phyloP scores from a whole-genome alignment of 2,888 invertebrate genomes.

The Malachius bipustulatus region DNA sequence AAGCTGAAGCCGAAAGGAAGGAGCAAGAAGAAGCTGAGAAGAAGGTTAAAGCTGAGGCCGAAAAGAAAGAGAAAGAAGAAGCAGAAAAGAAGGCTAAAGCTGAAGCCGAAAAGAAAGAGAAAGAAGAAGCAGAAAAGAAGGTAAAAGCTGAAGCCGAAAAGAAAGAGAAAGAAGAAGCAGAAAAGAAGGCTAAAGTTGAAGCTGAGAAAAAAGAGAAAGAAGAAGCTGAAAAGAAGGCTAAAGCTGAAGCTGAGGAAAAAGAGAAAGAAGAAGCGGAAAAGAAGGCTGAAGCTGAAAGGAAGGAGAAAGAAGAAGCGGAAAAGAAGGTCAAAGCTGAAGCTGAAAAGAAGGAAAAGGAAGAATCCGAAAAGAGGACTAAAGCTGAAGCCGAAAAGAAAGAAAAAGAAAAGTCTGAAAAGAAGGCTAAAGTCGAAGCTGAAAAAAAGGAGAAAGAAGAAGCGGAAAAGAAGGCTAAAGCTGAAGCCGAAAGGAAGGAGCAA shows the following conservation, averaged over 20 bases:
- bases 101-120: constrained; percentile 11
- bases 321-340: constrained; percentile 11
- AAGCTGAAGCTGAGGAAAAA: constrained; percentile 8
- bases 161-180: constrained; percentile 11
- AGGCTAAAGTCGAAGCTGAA: constrained; percentile 18
- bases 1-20: constrained; percentile 8
- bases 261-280: constrained; percentile 6
- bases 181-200: constrained; percentile 9
- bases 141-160: constrained; percentile 6
- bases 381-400: constrained; percentile 6
- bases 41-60: constrained; percentile 9
- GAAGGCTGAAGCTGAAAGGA: constrained; percentile 12
- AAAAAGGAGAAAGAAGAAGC: constrained; percentile 16
- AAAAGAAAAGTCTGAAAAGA: constrained; percentile 18
- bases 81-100: constrained; percentile 11
- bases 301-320: constrained; percentile 12
- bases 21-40: too few species aligned
- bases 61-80: constrained; percentile 14
- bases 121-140: constrained; percentile 10
- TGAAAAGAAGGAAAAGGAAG: constrained; percentile 9
- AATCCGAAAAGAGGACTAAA: constrained; percentile 10
- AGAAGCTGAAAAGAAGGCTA: constrained; percentile 7
- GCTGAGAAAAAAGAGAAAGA: constrained; percentile 10
- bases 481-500: too few species aligned
- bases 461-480: too few species aligned